Evolutionary conservation across 2,113 vertebrate genomes (phyloP).

Genomic region (Nesogale talazaci): DNA sequence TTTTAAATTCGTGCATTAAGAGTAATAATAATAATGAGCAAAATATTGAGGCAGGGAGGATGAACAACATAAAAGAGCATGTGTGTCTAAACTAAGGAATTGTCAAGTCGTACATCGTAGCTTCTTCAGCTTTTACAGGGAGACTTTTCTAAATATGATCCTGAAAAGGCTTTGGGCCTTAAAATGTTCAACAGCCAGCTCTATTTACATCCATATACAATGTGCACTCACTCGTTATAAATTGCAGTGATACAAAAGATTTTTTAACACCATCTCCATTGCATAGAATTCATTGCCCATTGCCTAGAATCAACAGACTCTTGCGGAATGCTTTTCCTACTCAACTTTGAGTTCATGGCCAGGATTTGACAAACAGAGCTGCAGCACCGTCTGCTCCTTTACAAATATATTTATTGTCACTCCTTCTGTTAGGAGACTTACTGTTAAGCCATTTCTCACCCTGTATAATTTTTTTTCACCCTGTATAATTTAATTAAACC

Average conservation of each 20-base stretch:
- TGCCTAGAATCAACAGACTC: background rate
- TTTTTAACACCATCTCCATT: no score
- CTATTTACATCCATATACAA: background rate
- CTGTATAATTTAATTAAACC: constrained; percentile 48
- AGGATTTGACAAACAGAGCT: constrained; percentile 24
- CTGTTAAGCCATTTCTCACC: constrained; percentile 29
- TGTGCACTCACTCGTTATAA: background rate
- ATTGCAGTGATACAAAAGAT: constrained; percentile 9
- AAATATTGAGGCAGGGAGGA: background rate
- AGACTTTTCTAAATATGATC: constrained; percentile 1
- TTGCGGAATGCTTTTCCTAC: constrained; percentile 5
- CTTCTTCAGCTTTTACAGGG: constrained; percentile 20
- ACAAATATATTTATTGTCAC: constrained; percentile 10
- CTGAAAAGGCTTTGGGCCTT: background rate
- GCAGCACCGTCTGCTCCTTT: background rate
- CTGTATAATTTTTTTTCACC: constrained; percentile 16
- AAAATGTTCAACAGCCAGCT: background rate
- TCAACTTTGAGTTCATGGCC: constrained; percentile 2
- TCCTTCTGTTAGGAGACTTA: constrained; percentile 20
- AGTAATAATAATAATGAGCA: background rate
- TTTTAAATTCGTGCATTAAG: no score
- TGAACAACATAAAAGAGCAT: background rate
- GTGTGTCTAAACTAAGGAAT: background rate
- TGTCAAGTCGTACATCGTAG: background rate
- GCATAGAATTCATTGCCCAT: no score